phyloP scores from a whole-genome alignment of 1,140 invertebrate genomes.

The Cotesia chilonis region DNA sequence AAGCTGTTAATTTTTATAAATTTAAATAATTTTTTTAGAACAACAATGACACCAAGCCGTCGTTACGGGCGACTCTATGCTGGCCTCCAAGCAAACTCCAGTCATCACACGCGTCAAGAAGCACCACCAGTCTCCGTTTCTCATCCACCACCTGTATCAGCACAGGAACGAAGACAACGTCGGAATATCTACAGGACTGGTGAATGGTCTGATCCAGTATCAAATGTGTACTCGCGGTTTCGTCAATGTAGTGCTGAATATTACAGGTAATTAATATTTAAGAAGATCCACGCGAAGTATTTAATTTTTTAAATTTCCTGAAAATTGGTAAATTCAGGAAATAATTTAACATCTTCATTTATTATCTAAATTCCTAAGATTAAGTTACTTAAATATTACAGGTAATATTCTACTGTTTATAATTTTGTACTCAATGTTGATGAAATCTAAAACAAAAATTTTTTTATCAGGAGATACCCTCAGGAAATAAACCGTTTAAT shows the following conservation, averaged over 20 bases:
- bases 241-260: slow-evolving; percentile 79
- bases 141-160: slow-evolving; percentile 42
- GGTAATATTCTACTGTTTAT: slow-evolving; percentile 59
- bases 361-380: too few species aligned
- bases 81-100: slow-evolving; percentile 42
- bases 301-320: too few species aligned
- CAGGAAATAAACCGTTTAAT: slow-evolving; percentile 81
- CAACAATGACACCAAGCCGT: slow-evolving; percentile 50
- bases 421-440: not conserved
- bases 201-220: slow-evolving; percentile 75
- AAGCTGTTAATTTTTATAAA: too few species aligned
- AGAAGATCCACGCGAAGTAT: too few species aligned
- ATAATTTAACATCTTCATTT: too few species aligned
- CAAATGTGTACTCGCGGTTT: slow-evolving; percentile 72
- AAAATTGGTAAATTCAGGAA: too few species aligned
- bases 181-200: slow-evolving; percentile 79
- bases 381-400: slow-evolving; percentile 69
- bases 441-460: slow-evolving; percentile 5
- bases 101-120: slow-evolving; percentile 47
- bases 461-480: slow-evolving; percentile 75
- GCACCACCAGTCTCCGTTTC: slow-evolving; percentile 46
- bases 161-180: slow-evolving; percentile 47
- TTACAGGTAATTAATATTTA: slow-evolving; percentile 68
- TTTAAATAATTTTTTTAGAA: slow-evolving; percentile 40
- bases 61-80: slow-evolving; percentile 41